Conservation (phyloP, 2,797 vertebrate genomes). For the Fratercula arctica region DNA sequence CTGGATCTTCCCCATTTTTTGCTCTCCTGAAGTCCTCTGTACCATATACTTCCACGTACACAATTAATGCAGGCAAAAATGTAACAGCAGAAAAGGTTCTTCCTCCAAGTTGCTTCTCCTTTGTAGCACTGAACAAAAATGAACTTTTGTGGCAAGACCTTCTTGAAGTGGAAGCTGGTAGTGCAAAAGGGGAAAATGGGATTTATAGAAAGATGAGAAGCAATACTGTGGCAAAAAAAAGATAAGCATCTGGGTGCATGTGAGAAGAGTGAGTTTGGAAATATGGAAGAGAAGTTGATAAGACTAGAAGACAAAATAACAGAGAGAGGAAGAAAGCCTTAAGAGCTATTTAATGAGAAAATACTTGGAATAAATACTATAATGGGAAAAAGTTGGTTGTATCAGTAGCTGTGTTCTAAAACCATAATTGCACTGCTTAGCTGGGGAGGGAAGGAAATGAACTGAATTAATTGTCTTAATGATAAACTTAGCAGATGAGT, state of each 20-base stretch:
- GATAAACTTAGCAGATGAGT: constrained; percentile 69
- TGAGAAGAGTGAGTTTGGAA: neutral
- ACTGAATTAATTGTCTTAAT: constrained; percentile 67
- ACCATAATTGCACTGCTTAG: constrained; percentile 41
- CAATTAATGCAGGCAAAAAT: neutral
- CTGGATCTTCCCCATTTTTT: neutral
- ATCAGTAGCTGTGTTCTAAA: constrained; percentile 29
- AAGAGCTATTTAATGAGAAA: neutral
- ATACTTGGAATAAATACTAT: neutral
- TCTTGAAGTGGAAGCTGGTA: neutral
- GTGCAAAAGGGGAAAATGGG: neutral
- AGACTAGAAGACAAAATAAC: neutral
- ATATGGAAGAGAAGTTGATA: neutral
- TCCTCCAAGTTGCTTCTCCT: neutral
- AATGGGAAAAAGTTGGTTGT: constrained; percentile 7
- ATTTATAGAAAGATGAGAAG: neutral
- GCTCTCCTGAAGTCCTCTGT: neutral
- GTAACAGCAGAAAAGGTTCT: neutral
- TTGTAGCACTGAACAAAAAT: neutral
- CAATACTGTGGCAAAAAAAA: neutral
- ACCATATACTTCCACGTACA: neutral
- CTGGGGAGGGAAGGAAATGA: constrained; percentile 48
- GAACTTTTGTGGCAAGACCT: neutral
- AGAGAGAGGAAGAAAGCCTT: neutral
- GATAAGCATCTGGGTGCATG: neutral